Evolutionary conservation across 2,113 vertebrate species (phyloP).

Genomic region (Ammospiza caudacuta): DNA sequence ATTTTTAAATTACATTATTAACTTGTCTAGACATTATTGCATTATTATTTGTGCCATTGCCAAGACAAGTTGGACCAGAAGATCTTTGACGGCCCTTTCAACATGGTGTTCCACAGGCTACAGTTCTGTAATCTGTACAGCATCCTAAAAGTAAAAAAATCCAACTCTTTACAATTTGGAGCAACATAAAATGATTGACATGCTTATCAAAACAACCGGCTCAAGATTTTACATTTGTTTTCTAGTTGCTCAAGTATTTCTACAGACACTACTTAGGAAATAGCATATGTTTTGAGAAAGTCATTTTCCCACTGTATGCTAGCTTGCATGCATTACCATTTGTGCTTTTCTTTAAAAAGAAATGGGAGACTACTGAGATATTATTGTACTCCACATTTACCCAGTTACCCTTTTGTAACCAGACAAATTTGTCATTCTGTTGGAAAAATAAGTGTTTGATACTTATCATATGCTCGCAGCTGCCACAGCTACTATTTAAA

Average conservation of each 20-base stretch:
- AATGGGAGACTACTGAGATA: conserved; percentile 21
- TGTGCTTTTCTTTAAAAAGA: conserved; percentile 46
- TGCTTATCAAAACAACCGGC: neutral
- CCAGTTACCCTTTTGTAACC: conserved; percentile 58
- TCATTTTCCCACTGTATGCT: neutral
- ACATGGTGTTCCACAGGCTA: neutral
- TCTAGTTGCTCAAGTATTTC: neutral
- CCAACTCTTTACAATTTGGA: neutral
- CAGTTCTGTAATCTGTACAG: neutral
- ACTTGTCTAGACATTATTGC: neutral
- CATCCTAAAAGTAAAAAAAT: neutral
- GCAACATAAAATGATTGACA: neutral
- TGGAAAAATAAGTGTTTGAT: conserved; percentile 57
- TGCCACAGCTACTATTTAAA: conserved; percentile 23
- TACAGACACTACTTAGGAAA: neutral
- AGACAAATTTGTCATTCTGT: conserved; percentile 52
- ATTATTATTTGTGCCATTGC: neutral
- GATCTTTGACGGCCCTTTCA: neutral
- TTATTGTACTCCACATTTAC: conserved; percentile 53
- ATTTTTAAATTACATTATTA: neutral
- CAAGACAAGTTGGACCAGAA: neutral
- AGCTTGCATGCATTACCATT: neutral
- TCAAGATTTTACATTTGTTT: conserved; percentile 10
- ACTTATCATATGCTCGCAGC: conserved; percentile 43
- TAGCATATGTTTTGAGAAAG: conserved; percentile 2